Evolutionary conservation across 2,113 vertebrate genomes (phyloP).

Genomic region (Semnornis frantzii): DNA sequence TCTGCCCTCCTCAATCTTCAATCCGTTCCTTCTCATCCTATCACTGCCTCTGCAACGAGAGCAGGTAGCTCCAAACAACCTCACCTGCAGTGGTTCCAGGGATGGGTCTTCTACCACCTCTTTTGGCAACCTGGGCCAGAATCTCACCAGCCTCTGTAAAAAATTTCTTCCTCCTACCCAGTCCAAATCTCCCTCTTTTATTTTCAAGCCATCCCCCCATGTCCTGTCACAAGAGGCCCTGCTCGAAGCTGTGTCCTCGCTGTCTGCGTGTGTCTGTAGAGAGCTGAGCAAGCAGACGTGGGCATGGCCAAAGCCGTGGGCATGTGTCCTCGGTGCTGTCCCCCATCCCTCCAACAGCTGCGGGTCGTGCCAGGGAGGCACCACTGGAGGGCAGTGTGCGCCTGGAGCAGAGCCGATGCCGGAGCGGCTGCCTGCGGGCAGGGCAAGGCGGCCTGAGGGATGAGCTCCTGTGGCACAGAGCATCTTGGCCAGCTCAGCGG

Average conservation of each 20-base stretch:
- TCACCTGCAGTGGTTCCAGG: background rate
- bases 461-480: background rate
- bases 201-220: background rate
- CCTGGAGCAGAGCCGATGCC: background rate
- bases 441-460: background rate
- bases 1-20: too few species aligned
- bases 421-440: background rate
- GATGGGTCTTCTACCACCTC: background rate
- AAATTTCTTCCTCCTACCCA: background rate
- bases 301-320: too few species aligned
- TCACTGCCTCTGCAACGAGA: background rate
- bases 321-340: background rate
- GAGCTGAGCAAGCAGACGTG: background rate
- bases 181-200: background rate
- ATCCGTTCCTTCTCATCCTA: too few species aligned
- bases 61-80: background rate
- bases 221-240: background rate
- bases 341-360: background rate
- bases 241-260: background rate
- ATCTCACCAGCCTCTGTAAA: background rate
- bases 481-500: background rate
- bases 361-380: background rate
- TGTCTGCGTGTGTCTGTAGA: background rate
- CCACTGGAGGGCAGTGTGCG: slow-evolving; percentile 68
- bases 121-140: background rate